Conservation (phyloP, 1,140 invertebrate genomes). For the Cephus cinctus region DNA sequence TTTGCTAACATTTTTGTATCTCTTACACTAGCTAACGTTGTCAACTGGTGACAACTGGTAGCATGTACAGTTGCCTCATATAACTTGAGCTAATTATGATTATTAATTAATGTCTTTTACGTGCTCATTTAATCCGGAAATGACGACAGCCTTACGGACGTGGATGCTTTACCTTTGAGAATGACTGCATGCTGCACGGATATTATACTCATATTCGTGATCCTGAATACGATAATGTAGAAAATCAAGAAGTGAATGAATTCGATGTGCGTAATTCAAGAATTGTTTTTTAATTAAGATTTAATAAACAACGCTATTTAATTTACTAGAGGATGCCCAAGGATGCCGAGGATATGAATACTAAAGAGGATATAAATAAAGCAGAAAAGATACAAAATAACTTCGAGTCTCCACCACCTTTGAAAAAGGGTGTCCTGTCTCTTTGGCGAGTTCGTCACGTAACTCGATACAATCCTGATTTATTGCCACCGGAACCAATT, state of each 20-base stretch:
- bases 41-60: no score
- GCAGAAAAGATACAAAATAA: not conserved
- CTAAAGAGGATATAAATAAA: not conserved
- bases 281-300: constrained; percentile 4
- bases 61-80: no score
- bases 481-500: constrained; percentile 66
- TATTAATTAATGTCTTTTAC: no score
- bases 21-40: no score
- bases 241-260: constrained; percentile 43
- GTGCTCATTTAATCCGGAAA: no score
- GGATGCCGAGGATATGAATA: not conserved
- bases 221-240: constrained; percentile 46
- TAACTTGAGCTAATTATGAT: no score
- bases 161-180: constrained; percentile 68
- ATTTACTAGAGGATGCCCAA: constrained; percentile 1
- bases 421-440: constrained; percentile 37
- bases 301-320: no score
- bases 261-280: constrained; percentile 17
- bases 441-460: constrained; percentile 66
- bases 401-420: not conserved
- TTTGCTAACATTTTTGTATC: no score
- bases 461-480: constrained; percentile 63
- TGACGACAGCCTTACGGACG: constrained; percentile 58
- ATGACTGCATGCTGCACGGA: constrained; percentile 66
- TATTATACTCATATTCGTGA: constrained; percentile 60